Percentiles rank a stretch among this genome's conserved stretches.
Conservation (phyloP, 2,113 vertebrate genomes). For the Chaetodon auriga region DNA sequence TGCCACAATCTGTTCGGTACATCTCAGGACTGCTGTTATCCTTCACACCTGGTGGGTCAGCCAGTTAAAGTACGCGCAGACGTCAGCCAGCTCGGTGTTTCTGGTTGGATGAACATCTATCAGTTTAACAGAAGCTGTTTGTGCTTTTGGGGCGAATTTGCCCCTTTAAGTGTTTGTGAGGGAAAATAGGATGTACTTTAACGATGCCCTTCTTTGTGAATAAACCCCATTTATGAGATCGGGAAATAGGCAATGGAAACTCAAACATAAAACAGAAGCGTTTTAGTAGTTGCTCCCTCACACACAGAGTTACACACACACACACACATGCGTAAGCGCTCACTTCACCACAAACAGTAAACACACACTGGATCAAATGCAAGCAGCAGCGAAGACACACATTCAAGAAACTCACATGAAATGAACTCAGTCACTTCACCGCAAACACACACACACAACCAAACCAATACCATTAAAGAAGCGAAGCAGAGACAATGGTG, state of each 20-base stretch:
- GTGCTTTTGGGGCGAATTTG: slow-evolving; percentile 38
- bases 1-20: slow-evolving; percentile 37
- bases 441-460: slow-evolving; percentile 31
- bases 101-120: slow-evolving; percentile 52
- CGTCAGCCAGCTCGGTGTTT: slow-evolving; percentile 32
- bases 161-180: slow-evolving; percentile 53
- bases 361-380: slow-evolving; percentile 51
- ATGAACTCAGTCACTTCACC: slow-evolving; percentile 42
- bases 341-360: slow-evolving; percentile 53
- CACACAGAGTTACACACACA: slow-evolving; percentile 32
- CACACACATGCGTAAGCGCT: slow-evolving; percentile 17
- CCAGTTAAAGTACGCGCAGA: slow-evolving; percentile 36
- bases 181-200: slow-evolving; percentile 67
- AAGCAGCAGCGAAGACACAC: slow-evolving; percentile 31
- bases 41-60: slow-evolving; percentile 23
- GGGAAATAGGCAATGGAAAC: slow-evolving; percentile 76
- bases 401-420: slow-evolving; percentile 22
- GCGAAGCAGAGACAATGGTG: slow-evolving; percentile 60
- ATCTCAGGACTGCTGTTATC: slow-evolving; percentile 37
- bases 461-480: slow-evolving; percentile 34
- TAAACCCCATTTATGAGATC: slow-evolving; percentile 80
- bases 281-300: slow-evolving; percentile 49
- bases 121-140: slow-evolving; percentile 15
- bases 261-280: slow-evolving; percentile 80
- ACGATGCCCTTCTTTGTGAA: slow-evolving; percentile 70